phyloP scores from a whole-genome alignment of 2,888 invertebrate species.

The Ectemnius lituratus region DNA sequence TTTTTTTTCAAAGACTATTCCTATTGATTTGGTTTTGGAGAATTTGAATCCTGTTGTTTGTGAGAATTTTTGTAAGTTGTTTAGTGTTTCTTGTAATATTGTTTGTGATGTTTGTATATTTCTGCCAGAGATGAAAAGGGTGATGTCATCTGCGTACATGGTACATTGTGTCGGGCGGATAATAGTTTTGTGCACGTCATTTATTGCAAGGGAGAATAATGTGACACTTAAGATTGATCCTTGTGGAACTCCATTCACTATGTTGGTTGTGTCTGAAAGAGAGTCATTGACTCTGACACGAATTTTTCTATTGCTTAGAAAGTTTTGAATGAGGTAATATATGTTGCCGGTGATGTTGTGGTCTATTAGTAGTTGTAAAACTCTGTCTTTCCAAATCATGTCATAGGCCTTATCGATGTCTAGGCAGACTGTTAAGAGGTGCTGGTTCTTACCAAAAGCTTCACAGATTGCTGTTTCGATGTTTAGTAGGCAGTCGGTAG shows the following conservation, averaged over 20 bases:
- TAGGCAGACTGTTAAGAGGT: not conserved
- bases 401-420: constrained; percentile 13
- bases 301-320: not conserved
- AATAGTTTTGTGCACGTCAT: constrained; percentile 1
- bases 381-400: not conserved
- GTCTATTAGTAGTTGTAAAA: not conserved
- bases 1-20: constrained; percentile 19
- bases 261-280: not conserved
- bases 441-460: not conserved
- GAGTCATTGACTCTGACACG: not conserved
- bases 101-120: constrained; percentile 2
- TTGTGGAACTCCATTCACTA: not conserved
- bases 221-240: constrained; percentile 25
- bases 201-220: not conserved
- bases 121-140: constrained; percentile 22
- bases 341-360: not conserved
- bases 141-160: constrained; percentile 35
- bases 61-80: constrained; percentile 21
- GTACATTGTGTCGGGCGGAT: not conserved
- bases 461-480: not conserved
- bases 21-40: constrained; percentile 28
- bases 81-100: constrained; percentile 18
- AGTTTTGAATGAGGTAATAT: not conserved
- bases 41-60: constrained; percentile 25
- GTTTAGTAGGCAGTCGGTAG: not conserved